A percentile compares a stretch with the other conserved stretches of the same genome.
phyloP scores from a whole-genome alignment of 2,888 invertebrate genomes.

The Nephrotoma appendiculata region DNA sequence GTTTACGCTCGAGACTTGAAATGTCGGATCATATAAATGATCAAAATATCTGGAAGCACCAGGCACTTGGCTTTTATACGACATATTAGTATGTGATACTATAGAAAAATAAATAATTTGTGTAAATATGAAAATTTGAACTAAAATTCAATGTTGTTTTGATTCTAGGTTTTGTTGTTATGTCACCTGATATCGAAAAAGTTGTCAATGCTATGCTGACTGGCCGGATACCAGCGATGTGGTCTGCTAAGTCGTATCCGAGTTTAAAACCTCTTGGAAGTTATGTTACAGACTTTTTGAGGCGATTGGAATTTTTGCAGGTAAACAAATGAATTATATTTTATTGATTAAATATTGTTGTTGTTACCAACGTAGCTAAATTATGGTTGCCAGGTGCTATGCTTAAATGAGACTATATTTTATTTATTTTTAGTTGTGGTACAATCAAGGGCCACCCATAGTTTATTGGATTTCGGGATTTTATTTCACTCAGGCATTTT shows the following conservation, averaged over 20 bases:
- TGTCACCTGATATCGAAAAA: conserved; percentile 75
- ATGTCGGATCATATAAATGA: conserved; percentile 16
- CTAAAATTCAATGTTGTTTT: conserved; percentile 11
- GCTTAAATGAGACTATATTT: neutral
- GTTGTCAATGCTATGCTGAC: conserved; percentile 70
- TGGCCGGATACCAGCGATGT: conserved; percentile 68
- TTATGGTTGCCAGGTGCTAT: neutral
- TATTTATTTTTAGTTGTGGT: conserved; percentile 52
- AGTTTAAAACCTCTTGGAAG: conserved; percentile 81
- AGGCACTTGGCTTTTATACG: conserved; percentile 13
- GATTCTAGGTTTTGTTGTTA: conserved; percentile 60
- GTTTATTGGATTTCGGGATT: conserved; percentile 89
- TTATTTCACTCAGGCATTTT: conserved; percentile 89
- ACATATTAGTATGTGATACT: conserved; percentile 11
- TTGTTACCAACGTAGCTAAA: conserved; percentile 11
- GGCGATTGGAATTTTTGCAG: conserved; percentile 69
- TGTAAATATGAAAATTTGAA: neutral
- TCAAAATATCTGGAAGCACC: conserved; percentile 14
- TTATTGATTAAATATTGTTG: conserved; percentile 5
- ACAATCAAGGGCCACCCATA: conserved; percentile 59
- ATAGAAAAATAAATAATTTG: neutral
- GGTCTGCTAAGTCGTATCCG: conserved; percentile 80
- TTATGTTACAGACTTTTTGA: conserved; percentile 74
- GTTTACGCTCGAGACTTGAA: conserved; percentile 11
- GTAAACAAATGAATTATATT: conserved; percentile 31